Percentiles rank a stretch among this genome's conserved stretches.
These are phyloP conservation scores for Otus scops DNA, from an alignment of 2,797 vertebrate species.

Conservation along the genomic window DNA sequence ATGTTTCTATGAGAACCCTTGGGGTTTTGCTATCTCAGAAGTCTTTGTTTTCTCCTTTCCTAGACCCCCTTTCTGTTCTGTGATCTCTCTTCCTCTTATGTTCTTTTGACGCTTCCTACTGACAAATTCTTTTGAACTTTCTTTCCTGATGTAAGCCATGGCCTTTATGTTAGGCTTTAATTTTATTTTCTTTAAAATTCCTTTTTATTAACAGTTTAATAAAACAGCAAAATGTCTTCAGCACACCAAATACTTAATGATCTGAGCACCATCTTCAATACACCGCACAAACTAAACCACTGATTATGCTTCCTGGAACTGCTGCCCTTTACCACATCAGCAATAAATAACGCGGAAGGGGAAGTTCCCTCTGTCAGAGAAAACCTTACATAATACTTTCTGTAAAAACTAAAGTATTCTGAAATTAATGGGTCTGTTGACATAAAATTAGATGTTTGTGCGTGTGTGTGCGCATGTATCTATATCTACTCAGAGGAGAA, in stretches of 20 bases:
- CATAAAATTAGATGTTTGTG: background rate
- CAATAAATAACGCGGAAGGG: background rate
- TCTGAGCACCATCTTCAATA: background rate
- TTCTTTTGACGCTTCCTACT: slow-evolving; percentile 46
- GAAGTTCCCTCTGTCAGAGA: background rate
- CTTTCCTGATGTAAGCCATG: background rate
- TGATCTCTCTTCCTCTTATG: slow-evolving; percentile 48
- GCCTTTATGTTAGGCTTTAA: slow-evolving; percentile 7
- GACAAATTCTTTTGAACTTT: slow-evolving; percentile 50
- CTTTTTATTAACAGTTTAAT: background rate
- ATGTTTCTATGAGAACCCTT: slow-evolving; percentile 50
- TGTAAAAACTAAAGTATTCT: background rate
- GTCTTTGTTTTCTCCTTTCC: slow-evolving; percentile 52
- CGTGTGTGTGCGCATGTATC: background rate
- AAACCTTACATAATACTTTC: background rate
- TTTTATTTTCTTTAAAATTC: slow-evolving; percentile 28
- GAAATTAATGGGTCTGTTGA: background rate
- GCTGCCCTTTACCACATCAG: background rate
- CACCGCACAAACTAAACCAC: background rate
- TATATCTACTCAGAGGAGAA: background rate
- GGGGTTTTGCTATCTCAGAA: slow-evolving; percentile 16
- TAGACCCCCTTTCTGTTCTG: slow-evolving; percentile 20
- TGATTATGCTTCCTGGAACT: background rate
- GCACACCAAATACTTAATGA: background rate
- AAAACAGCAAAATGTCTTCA: background rate